These are phyloP conservation scores for Tinea trinotella DNA, from an alignment of 2,888 invertebrate species.

Conservation along the genomic window DNA sequence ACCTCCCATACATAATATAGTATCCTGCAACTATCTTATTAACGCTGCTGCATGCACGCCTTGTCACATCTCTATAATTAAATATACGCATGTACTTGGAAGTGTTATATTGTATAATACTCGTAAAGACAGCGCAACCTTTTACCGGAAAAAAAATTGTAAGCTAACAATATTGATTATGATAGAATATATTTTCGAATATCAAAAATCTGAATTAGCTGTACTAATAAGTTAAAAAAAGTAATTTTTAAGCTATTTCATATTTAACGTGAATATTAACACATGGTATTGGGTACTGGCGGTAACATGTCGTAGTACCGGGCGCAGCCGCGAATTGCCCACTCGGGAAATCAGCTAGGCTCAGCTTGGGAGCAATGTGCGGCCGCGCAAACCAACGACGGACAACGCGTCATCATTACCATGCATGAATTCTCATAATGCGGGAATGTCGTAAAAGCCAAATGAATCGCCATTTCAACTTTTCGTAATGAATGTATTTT, in stretches of 20 bases:
- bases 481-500: background rate
- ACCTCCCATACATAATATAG: no score
- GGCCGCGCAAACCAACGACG: constrained; percentile 15
- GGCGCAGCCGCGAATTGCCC: constrained; percentile 36
- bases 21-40: background rate
- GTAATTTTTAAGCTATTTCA: background rate
- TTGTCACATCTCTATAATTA: background rate
- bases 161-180: no score
- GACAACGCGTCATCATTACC: constrained; percentile 13
- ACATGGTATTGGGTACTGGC: background rate
- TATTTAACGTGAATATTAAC: background rate
- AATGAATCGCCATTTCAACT: background rate
- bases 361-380: constrained; percentile 26
- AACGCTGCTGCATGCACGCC: background rate
- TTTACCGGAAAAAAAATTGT: no score
- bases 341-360: constrained; percentile 51
- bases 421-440: constrained; percentile 12
- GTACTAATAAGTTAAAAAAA: background rate
- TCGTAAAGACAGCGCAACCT: no score
- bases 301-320: background rate
- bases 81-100: background rate
- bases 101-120: no score
- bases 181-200: no score
- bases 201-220: no score
- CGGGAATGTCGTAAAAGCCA: background rate